Percentiles rank a stretch among this genome's conserved stretches.
phyloP scores from a whole-genome alignment of 2,888 invertebrate genomes.

The Aporophyla nigra region DNA sequence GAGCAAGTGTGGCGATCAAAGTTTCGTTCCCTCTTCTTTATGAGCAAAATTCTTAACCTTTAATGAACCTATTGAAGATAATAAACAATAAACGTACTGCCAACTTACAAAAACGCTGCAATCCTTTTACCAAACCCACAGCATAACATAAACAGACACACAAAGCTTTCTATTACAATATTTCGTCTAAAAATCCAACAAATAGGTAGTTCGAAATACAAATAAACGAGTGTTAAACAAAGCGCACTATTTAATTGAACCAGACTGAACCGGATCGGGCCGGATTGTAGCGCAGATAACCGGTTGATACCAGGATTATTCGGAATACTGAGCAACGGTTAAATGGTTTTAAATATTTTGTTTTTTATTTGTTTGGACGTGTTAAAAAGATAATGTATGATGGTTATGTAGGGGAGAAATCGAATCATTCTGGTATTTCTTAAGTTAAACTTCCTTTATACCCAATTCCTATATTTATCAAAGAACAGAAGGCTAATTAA shows the following conservation, averaged over 20 bases:
- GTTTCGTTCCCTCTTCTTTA: not conserved
- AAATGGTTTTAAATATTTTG: conserved; percentile 53
- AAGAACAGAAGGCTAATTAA: not conserved
- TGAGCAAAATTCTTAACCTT: not conserved
- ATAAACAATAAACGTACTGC: not conserved
- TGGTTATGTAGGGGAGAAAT: not conserved
- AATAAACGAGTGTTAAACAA: conserved; percentile 55
- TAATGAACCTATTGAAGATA: not conserved
- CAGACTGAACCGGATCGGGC: conserved; percentile 51
- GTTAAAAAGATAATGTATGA: not conserved
- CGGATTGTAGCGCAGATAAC: conserved; percentile 49
- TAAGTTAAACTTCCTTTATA: too few species aligned
- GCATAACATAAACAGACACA: conserved; percentile 10
- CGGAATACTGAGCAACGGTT: conserved; percentile 56
- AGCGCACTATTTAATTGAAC: conserved; percentile 64
- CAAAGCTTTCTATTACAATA: conserved; percentile 14
- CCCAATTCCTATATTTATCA: not conserved
- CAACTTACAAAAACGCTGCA: not conserved
- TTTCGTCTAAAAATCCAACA: conserved; percentile 40
- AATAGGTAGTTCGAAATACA: conserved; percentile 31
- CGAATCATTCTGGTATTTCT: not conserved
- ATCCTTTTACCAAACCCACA: not conserved
- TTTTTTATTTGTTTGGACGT: not conserved
- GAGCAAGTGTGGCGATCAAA: not conserved
- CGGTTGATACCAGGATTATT: conserved; percentile 59